These are phyloP conservation scores for Lasioglossum zephyrum DNA, from an alignment of 2,888 invertebrate species.

Conservation along the genomic window DNA sequence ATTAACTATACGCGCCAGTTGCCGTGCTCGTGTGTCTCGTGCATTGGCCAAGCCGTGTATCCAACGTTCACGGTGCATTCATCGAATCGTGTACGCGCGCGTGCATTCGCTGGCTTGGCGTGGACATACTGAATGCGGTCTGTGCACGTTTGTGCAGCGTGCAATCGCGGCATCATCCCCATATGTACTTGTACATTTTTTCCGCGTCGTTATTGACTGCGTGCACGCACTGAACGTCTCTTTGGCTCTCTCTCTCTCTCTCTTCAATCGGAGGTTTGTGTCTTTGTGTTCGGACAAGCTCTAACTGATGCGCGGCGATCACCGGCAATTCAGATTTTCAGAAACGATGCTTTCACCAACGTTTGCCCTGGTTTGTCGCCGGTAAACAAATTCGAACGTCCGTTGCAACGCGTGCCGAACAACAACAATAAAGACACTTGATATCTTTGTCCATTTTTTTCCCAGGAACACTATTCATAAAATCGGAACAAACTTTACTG, in stretches of 20 bases:
- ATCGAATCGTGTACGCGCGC: slow-evolving; percentile 3
- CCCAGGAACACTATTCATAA: not conserved
- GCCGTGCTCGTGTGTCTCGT: not conserved
- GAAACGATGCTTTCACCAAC: not conserved
- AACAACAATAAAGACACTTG: not conserved
- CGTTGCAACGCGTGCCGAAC: not conserved
- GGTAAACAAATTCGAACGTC: not conserved
- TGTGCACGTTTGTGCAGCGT: not conserved
- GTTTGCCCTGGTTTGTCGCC: not conserved
- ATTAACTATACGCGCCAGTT: not conserved
- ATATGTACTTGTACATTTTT: not conserved
- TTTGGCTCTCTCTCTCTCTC: not conserved
- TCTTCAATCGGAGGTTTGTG: not conserved
- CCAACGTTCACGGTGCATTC: not conserved
- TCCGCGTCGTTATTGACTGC: not conserved
- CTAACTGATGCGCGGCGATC: not conserved
- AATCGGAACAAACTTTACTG: too few relatives aligned
- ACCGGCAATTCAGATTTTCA: not conserved
- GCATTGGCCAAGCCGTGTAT: not conserved
- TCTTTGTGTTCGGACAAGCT: not conserved
- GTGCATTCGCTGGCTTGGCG: not conserved
- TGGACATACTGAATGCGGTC: not conserved
- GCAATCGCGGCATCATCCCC: not conserved
- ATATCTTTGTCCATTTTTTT: not conserved
- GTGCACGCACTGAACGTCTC: not conserved